These are phyloP conservation scores for Macrobrachium rosenbergii DNA, from an alignment of 1,140 invertebrate genomes.

Conservation along the genomic window DNA sequence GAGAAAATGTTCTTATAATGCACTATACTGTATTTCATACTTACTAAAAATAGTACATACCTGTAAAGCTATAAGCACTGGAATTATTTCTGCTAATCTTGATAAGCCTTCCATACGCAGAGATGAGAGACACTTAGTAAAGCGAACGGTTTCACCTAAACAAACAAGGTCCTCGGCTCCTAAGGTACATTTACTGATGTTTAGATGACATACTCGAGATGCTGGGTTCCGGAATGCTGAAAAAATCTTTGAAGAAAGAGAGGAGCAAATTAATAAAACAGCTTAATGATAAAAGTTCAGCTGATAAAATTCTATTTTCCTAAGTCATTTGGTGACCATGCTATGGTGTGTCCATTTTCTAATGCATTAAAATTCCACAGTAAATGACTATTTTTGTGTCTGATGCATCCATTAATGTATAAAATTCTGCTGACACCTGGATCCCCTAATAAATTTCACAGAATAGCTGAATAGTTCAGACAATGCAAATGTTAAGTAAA, in stretches of 20 bases:
- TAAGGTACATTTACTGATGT: conserved; percentile 72
- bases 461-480: no score
- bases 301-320: no score
- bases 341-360: no score
- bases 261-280: neutral
- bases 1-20: neutral
- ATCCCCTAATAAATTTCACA: no score
- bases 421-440: no score
- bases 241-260: conserved; percentile 57
- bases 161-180: conserved; percentile 73
- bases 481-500: no score
- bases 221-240: conserved; percentile 71
- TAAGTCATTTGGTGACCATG: no score
- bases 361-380: no score
- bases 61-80: conserved; percentile 72
- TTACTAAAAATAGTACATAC: conserved; percentile 15
- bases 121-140: conserved; percentile 73
- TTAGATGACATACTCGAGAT: conserved; percentile 73
- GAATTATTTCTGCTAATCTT: conserved; percentile 72
- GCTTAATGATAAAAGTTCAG: neutral
- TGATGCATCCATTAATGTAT: no score
- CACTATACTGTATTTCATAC: neutral
- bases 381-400: no score
- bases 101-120: conserved; percentile 74
- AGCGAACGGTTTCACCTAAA: conserved; percentile 74